These are phyloP conservation scores for Pangasius sanitwongsei DNA, from an alignment of 2,797 vertebrate genomes.

Conservation along the genomic window DNA sequence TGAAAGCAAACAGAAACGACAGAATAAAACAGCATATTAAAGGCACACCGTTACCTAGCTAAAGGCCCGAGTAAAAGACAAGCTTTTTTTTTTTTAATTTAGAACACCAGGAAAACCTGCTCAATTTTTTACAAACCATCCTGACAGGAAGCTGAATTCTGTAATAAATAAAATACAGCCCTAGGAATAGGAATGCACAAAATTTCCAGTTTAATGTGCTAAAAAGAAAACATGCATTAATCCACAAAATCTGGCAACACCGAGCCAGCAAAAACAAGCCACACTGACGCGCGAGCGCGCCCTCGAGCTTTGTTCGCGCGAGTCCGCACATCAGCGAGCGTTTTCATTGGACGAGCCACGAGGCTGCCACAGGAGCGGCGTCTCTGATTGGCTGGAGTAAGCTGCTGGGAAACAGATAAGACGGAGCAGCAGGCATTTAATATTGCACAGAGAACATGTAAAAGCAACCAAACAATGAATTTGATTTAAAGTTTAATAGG, in stretches of 20 bases:
- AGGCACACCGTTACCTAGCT: background rate
- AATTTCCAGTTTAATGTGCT: background rate
- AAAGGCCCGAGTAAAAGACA: background rate
- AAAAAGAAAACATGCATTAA: background rate
- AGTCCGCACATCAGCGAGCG: background rate
- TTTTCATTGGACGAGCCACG: slow-evolving; percentile 41
- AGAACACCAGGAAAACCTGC: background rate
- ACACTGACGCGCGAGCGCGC: slow-evolving; percentile 33
- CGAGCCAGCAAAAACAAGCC: background rate
- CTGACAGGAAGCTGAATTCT: background rate
- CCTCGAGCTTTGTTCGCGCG: slow-evolving; percentile 39
- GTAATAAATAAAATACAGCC: background rate
- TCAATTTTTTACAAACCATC: background rate
- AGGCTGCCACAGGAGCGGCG: background rate
- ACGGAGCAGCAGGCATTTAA: background rate
- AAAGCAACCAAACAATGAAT: background rate
- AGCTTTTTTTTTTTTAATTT: background rate
- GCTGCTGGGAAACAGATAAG: background rate
- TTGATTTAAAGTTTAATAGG: background rate
- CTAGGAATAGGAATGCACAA: background rate
- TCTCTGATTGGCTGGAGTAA: slow-evolving; percentile 48
- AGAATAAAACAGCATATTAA: background rate
- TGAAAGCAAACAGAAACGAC: background rate
- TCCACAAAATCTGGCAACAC: background rate
- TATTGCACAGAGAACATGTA: background rate